Conservation (phyloP, 2,888 invertebrate genomes). For the Amitus sp. region DNA sequence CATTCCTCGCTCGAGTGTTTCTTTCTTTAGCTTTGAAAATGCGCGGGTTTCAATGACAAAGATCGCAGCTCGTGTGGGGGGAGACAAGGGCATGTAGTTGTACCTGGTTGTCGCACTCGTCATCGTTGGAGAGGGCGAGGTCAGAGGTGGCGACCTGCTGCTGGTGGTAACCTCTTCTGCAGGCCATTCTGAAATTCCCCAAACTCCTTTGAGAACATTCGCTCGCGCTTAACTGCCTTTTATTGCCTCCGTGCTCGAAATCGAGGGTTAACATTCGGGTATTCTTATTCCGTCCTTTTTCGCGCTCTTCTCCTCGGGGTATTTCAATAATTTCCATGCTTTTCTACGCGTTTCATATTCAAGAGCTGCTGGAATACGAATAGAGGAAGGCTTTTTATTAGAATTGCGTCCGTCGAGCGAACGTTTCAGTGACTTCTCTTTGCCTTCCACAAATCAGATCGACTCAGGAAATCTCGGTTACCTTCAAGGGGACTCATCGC, state of each 20-base stretch:
- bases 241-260: background rate
- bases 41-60: background rate
- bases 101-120: conserved; percentile 66
- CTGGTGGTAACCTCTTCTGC: conserved; percentile 61
- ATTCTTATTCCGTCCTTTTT: background rate
- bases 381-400: no score
- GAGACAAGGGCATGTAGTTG: conserved; percentile 22
- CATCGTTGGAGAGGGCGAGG: conserved; percentile 66
- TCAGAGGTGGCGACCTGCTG: conserved; percentile 63
- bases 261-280: background rate
- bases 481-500: no score
- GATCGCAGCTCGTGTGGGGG: background rate
- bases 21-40: background rate
- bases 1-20: background rate
- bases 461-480: no score
- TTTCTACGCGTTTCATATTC: no score
- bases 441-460: no score
- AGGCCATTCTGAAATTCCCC: conserved; percentile 57
- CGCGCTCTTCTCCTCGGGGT: no score
- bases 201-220: conserved; percentile 30
- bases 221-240: background rate
- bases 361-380: no score
- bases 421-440: no score
- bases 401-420: no score
- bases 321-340: no score